Evolutionary conservation across 2,113 vertebrate species (phyloP).

Genomic region (Tachysurus fulvidraco): DNA sequence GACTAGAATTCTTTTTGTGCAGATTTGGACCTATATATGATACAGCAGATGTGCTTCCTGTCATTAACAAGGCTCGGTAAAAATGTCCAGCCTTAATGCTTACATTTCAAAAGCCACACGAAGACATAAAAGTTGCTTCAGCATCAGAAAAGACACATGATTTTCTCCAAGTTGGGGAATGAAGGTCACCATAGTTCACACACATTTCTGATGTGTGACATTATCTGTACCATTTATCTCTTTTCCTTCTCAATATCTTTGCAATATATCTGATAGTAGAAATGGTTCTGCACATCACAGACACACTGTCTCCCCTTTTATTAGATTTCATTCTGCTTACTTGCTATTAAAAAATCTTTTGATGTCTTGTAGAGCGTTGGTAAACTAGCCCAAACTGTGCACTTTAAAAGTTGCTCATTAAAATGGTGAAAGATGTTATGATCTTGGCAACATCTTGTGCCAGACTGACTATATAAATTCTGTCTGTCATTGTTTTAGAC

Average conservation of each 20-base stretch:
- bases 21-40: background rate
- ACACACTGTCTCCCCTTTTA: background rate
- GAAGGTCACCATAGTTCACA: background rate
- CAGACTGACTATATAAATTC: slow-evolving; percentile 20
- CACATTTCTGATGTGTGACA: background rate
- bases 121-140: background rate
- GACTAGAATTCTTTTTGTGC: background rate
- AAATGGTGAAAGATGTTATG: slow-evolving; percentile 4
- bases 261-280: background rate
- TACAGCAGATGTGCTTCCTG: background rate
- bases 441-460: slow-evolving; percentile 7
- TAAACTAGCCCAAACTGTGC: background rate
- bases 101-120: background rate
- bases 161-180: background rate
- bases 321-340: background rate
- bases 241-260: background rate
- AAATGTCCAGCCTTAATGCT: background rate
- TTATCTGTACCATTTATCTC: background rate
- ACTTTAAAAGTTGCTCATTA: background rate
- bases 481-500: slow-evolving; percentile 13
- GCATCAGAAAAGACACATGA: background rate
- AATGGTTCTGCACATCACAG: background rate
- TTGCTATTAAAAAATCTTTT: background rate
- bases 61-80: background rate
- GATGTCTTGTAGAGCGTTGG: background rate